Evolutionary conservation across 2,888 invertebrate genomes (phyloP), one percentile per base, ranked within the genome.

Genomic region (Julus scanicus): DNA sequence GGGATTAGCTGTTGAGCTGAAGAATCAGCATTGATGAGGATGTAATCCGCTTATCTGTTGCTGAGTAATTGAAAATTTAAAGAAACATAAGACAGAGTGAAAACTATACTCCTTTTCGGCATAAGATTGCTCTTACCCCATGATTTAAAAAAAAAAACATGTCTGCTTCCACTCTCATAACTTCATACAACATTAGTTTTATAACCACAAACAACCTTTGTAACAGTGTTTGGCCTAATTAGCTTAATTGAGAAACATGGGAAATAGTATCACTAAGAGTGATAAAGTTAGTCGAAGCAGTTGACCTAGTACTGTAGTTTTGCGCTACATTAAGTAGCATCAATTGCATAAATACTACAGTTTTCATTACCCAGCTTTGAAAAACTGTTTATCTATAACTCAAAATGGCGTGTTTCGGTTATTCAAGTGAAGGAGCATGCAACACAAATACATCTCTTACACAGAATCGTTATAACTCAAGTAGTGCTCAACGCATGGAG

Each of bases 1-100:
- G 71, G 71, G 20, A 20, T 71, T 71, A 71, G 71, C 29, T 71
- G 71, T 71, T 20, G 71, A 71, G 71, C 71, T 29, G 71, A 71
- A 71, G 71, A 71, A 71, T 71, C 71, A 71, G 71, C 71, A 71
- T 71, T 71, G 71, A 71, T 71, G 71, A 71, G 71, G 71, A 71
- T 71, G 71, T 71, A 71, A 71, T 71, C 71, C 71, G 20, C 71
- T 71, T 71, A 71, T 71, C 71, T 71, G 20, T 71, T 29, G 71
- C 71, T 20, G 71, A 71, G 71, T 29, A 71, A 71, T 71, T 71
- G 20, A 71, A 71, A 71, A 71, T 71, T 71, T 71, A 71, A 71
- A 20, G 71, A 71, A 71, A 71, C 71, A 71, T 20, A 71, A 29
- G 71, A 29, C 29, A 29, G 71, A 71, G 11, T 71, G 71, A 71